Conservation (phyloP, 2,888 invertebrate species). For the Machimus atricapillus region DNA sequence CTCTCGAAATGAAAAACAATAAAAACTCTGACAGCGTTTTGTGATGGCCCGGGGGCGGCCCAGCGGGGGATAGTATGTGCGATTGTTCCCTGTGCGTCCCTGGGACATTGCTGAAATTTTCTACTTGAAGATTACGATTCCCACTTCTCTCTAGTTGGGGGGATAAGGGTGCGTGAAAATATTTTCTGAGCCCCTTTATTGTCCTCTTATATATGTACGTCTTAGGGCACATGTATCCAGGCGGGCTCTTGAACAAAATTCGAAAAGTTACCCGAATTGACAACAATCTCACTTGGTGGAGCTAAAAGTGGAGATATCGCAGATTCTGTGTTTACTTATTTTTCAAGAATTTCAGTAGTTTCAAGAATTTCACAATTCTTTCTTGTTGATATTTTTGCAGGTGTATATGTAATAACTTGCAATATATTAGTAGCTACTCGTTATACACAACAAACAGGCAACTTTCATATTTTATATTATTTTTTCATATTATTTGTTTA, state of each 20-base stretch:
- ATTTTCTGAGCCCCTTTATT: neutral
- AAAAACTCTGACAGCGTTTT: conserved; percentile 15
- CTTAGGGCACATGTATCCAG: neutral
- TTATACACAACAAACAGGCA: neutral
- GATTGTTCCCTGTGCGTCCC: neutral
- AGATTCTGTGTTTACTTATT: neutral
- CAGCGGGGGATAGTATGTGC: neutral
- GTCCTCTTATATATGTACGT: neutral
- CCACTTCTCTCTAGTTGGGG: neutral
- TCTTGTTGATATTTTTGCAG: neutral
- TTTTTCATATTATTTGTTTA: no score
- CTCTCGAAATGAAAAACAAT: conserved; percentile 31
- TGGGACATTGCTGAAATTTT: neutral
- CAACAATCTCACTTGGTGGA: neutral
- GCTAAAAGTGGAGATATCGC: neutral
- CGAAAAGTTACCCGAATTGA: neutral
- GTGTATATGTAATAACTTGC: neutral
- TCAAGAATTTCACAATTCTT: neutral
- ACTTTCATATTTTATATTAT: neutral
- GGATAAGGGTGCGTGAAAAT: conserved; percentile 5
- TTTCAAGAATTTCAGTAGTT: neutral
- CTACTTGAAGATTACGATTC: neutral
- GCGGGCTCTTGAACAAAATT: neutral
- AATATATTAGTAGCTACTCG: neutral
- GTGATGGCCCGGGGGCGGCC: neutral